These are phyloP conservation scores for Danio choprae DNA, from an alignment of 2,797 vertebrate species.

Conservation along the genomic window DNA sequence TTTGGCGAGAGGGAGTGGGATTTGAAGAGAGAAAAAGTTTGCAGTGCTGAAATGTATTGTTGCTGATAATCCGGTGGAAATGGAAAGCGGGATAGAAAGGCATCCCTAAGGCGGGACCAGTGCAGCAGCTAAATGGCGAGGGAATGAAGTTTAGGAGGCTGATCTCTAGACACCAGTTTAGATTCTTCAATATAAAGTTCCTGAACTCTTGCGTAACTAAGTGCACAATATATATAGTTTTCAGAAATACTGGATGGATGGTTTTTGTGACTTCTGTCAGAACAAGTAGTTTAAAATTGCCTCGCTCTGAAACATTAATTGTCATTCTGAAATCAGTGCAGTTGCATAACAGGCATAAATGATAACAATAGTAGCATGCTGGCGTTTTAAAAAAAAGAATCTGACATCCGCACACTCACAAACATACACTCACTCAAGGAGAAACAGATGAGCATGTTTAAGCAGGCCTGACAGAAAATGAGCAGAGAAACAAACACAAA, in stretches of 20 bases:
- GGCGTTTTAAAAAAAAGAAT: slow-evolving; percentile 27
- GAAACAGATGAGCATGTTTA: slow-evolving; percentile 48
- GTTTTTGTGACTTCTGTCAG: slow-evolving; percentile 45
- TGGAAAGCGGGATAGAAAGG: slow-evolving; percentile 67
- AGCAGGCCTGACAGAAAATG: slow-evolving; percentile 60
- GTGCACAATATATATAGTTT: slow-evolving; percentile 34
- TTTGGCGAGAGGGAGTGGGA: slow-evolving; percentile 65
- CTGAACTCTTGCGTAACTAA: slow-evolving; percentile 26
- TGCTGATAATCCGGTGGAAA: slow-evolving; percentile 74
- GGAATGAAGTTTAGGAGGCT: slow-evolving; percentile 62
- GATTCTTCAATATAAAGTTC: slow-evolving; percentile 58
- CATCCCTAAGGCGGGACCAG: slow-evolving; percentile 55
- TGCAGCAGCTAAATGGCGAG: slow-evolving; percentile 54
- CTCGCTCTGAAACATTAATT: slow-evolving; percentile 61
- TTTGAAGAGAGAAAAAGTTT: slow-evolving; percentile 66
- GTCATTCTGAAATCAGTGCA: slow-evolving; percentile 51
- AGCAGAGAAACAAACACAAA: slow-evolving; percentile 64
- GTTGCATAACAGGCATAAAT: slow-evolving; percentile 58
- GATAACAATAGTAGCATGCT: slow-evolving; percentile 51
- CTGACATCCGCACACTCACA: slow-evolving; percentile 31
- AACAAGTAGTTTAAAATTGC: slow-evolving; percentile 38
- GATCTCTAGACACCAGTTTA: slow-evolving; percentile 61
- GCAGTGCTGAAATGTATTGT: slow-evolving; percentile 72
- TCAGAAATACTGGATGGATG: slow-evolving; percentile 34
- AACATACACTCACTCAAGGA: slow-evolving; percentile 40